Base-by-base conservation (phyloP, 2,888 invertebrate genomes). In the Lasioglossum morio region DNA sequence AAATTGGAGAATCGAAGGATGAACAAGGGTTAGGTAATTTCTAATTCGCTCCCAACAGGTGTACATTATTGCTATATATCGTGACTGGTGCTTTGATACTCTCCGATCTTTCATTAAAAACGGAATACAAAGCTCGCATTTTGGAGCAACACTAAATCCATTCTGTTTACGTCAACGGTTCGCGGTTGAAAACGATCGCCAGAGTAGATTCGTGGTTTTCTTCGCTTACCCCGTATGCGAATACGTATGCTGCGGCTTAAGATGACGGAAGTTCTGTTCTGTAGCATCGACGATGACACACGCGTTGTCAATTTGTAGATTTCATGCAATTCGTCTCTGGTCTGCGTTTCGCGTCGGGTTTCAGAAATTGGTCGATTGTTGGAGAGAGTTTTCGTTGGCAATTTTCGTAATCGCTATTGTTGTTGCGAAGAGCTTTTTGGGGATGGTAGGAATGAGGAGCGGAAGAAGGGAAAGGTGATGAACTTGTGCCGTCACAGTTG, bases 401-500 rank as follows among this genome's bases (percentile, higher is more conserved):
- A 53, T 8, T 53, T 53, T 53, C 53, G 19, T 30, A 60, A 60
- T 30, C 60, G 60, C 60, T 27, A 60, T 60, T 27, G 60, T 60
- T 60, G 60, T 30, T 27, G 60, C 60, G 27, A 23, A 27, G 27
- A 27, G 60, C 60, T 27, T 60, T 60, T 60, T 30, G 14, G 14
- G 27, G 27, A 27, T 27, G 8, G 19, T 19, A 19, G 34, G 66
- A 19, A 7, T 66, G 7, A 19, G 57, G 30, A 72, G n/a, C 53
- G 34, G 43, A 16, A 76, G 66, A 30, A 48, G 46, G 27, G 37
- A 34, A 46, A 34, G 63, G 37, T 23, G 57, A 34, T 43, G 60
- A 53, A 78, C 23, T n/a, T 34, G 72, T 30, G 75, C 40, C 60
- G 72, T 77, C 76, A 63, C 30, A 76, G 69, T 73, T 72, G 60